These are phyloP conservation scores for Channa maculata DNA, from an alignment of 2,113 vertebrate species.

Conservation along the genomic window DNA sequence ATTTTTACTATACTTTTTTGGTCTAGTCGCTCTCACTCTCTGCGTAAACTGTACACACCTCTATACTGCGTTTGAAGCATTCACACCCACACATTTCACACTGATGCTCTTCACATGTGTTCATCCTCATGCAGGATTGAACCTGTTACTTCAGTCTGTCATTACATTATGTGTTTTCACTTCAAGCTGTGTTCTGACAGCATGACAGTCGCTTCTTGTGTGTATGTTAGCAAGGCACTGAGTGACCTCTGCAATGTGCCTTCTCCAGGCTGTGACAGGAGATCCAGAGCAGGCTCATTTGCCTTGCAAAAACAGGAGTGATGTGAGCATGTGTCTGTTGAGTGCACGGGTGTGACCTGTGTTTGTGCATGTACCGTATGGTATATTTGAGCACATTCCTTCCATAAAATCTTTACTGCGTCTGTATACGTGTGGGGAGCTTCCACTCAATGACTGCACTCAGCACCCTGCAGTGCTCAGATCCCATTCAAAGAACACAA, in stretches of 20 bases:
- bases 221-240: conserved; percentile 39
- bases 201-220: conserved; percentile 23
- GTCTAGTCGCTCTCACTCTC: neutral
- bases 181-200: conserved; percentile 36
- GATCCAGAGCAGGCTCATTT: conserved; percentile 37
- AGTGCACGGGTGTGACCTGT: neutral
- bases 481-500: too few species aligned
- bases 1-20: neutral
- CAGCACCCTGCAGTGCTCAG: conserved; percentile 11
- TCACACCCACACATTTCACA: conserved; percentile 1
- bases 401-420: conserved; percentile 3
- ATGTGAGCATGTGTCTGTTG: conserved; percentile 5
- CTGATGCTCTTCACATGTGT: neutral
- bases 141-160: conserved; percentile 15
- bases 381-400: too few species aligned
- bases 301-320: conserved; percentile 39
- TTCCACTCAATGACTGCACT: neutral
- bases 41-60: neutral
- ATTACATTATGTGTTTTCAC: conserved; percentile 24
- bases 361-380: conserved; percentile 12
- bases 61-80: neutral
- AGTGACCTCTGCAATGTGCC: conserved; percentile 38
- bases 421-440: conserved; percentile 10
- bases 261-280: conserved; percentile 35
- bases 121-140: neutral